A percentile compares a stretch with the other conserved stretches of the same genome.
Conservation (phyloP, 1,140 invertebrate species). For the Atopsyche davidsoni region DNA sequence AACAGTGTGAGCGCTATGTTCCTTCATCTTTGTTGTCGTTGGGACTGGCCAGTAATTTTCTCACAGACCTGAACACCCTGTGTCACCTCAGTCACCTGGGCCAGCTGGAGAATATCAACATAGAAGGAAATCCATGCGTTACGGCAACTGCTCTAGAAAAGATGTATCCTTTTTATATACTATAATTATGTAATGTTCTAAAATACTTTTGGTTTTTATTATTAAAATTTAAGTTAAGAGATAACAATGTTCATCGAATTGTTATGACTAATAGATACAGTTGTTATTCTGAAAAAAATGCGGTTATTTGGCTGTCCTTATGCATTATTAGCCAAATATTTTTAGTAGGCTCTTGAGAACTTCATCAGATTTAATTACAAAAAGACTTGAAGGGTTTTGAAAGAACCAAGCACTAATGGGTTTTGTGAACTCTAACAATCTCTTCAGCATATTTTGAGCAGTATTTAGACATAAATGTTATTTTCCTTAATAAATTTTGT, state of each 20-base stretch:
- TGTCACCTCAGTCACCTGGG: constrained; percentile 70
- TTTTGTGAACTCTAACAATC: neutral
- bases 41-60: constrained; percentile 77
- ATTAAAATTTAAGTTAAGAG: no score
- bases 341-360: no score
- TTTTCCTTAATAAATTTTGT: constrained; percentile 27
- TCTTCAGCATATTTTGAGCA: neutral
- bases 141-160: constrained; percentile 56
- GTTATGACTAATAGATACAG: no score
- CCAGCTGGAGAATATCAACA: constrained; percentile 71
- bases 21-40: constrained; percentile 68
- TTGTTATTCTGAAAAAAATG: no score
- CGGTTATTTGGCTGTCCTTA: no score
- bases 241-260: no score
- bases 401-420: neutral
- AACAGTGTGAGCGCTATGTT: constrained; percentile 75
- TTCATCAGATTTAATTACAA: no score
- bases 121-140: constrained; percentile 83
- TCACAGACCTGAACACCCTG: constrained; percentile 82
- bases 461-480: neutral
- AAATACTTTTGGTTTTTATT: no score
- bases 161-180: constrained; percentile 69
- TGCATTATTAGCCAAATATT: no score
- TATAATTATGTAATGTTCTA: no score
- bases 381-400: no score